Evolutionary conservation across 1,140 invertebrate species (phyloP).

Genomic region (Bombus pyrosoma): DNA sequence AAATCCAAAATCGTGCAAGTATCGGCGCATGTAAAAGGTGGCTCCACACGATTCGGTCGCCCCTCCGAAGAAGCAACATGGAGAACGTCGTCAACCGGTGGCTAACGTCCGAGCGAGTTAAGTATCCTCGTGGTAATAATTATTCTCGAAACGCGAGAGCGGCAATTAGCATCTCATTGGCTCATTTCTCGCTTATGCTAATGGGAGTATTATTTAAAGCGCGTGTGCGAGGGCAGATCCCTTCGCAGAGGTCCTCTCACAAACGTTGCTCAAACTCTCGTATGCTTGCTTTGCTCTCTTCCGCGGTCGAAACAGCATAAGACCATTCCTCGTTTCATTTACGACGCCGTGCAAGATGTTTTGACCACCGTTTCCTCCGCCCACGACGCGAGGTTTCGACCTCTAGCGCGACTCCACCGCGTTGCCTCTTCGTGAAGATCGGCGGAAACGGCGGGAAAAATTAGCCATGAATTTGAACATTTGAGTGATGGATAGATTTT

Average conservation of each 20-base stretch:
- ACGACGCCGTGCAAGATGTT: constrained; percentile 58
- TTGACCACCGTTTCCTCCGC: constrained; percentile 66
- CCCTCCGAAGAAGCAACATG: not conserved
- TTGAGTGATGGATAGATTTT: not conserved
- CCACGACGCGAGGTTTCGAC: constrained; percentile 68
- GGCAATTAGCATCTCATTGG: constrained; percentile 80
- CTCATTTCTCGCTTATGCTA: constrained; percentile 76
- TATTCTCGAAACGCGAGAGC: constrained; percentile 71
- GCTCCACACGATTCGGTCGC: too few relatives aligned
- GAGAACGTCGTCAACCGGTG: constrained; percentile 15
- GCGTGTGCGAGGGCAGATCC: constrained; percentile 59
- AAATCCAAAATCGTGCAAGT: not conserved
- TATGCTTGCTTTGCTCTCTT: constrained; percentile 67
- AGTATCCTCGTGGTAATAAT: constrained; percentile 69
- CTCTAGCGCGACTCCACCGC: not conserved
- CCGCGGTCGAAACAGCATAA: constrained; percentile 14
- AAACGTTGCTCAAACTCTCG: too few relatives aligned
- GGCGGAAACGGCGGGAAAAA: not conserved
- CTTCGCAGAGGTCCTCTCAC: too few relatives aligned
- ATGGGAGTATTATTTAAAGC: constrained; percentile 76
- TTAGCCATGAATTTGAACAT: not conserved
- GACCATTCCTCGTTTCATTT: constrained; percentile 57
- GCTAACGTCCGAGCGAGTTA: constrained; percentile 28
- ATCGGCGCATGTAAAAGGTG: not conserved
- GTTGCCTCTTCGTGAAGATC: not conserved